A percentile compares a stretch with the other conserved stretches of the same genome.
These are phyloP conservation scores for Aphelenchoides avenae DNA, from an alignment of 1,140 invertebrate genomes.

Conservation along the genomic window DNA sequence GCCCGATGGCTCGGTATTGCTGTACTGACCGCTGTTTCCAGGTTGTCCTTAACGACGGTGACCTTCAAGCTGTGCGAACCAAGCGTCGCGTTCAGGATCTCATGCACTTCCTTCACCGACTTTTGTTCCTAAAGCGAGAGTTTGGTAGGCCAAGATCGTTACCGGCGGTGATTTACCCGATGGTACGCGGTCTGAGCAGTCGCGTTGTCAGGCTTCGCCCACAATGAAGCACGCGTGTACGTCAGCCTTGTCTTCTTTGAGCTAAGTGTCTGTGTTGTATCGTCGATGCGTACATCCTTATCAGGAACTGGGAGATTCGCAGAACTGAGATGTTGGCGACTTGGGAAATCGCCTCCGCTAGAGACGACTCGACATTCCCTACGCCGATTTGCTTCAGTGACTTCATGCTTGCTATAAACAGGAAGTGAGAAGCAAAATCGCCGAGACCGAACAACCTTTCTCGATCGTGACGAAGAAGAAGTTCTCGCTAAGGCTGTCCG, in stretches of 20 bases:
- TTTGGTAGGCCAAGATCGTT: not conserved
- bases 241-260: conserved; percentile 10
- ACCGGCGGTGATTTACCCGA: not conserved
- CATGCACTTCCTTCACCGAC: conserved; percentile 16
- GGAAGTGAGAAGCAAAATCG: conserved; percentile 6
- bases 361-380: conserved; percentile 33
- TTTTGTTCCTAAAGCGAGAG: conserved; percentile 10
- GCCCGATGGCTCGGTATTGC: too few relatives aligned
- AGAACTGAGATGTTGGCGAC: conserved; percentile 28
- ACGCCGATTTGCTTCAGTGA: conserved; percentile 14
- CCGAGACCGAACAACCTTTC: too few relatives aligned
- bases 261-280: conserved; percentile 2
- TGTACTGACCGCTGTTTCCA: conserved; percentile 18
- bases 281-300: conserved; percentile 8
- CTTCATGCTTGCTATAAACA: conserved; percentile 12
- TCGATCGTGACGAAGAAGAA: conserved; percentile 30
- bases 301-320: conserved; percentile 32
- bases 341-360: conserved; percentile 27
- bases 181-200: conserved; percentile 9
- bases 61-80: not conserved
- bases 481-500: conserved; percentile 8
- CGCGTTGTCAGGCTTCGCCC: conserved; percentile 14
- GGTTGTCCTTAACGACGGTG: conserved; percentile 11
- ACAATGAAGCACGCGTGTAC: conserved; percentile 26
- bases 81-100: conserved; percentile 18